Evolutionary conservation across 2,888 invertebrate species (phyloP).

Genomic region (Epicampocera succincta): DNA sequence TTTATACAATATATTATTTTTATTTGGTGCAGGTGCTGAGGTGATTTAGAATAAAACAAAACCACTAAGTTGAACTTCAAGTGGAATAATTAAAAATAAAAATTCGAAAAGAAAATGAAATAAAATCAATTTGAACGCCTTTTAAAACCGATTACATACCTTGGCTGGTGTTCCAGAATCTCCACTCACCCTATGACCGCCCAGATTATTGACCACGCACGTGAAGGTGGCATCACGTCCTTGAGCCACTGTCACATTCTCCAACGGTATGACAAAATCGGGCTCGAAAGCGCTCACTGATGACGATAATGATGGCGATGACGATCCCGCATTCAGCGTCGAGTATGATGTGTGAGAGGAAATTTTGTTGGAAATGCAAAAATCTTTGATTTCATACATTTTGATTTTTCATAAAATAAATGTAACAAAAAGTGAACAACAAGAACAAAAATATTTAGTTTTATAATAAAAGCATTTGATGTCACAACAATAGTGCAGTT

Average conservation of each 20-base stretch:
- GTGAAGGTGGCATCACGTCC: slow-evolving; percentile 90
- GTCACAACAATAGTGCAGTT: not conserved
- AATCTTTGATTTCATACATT: slow-evolving; percentile 74
- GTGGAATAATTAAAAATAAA: slow-evolving; percentile 18
- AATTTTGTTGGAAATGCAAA: slow-evolving; percentile 80
- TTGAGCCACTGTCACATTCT: slow-evolving; percentile 89
- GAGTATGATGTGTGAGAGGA: slow-evolving; percentile 69
- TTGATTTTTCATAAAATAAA: slow-evolving; percentile 52
- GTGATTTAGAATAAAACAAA: slow-evolving; percentile 35
- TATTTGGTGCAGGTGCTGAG: slow-evolving; percentile 56
- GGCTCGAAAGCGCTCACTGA: slow-evolving; percentile 87
- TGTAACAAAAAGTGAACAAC: slow-evolving; percentile 64
- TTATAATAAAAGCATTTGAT: slow-evolving; percentile 63
- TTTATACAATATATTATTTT: slow-evolving; percentile 17
- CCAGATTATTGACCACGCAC: slow-evolving; percentile 90
- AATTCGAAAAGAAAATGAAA: slow-evolving; percentile 27
- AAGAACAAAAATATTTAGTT: slow-evolving; percentile 71
- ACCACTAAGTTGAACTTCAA: slow-evolving; percentile 59
- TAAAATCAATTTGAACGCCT: slow-evolving; percentile 66
- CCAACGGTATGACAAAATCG: slow-evolving; percentile 88
- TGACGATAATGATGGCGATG: slow-evolving; percentile 62
- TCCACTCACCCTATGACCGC: slow-evolving; percentile 94
- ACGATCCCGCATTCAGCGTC: slow-evolving; percentile 48
- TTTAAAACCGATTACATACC: slow-evolving; percentile 87
- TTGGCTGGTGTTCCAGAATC: slow-evolving; percentile 89